Evolutionary conservation across 2,113 vertebrate genomes (phyloP), one percentile per base, ranked within the genome.

Genomic region (Eubucco bourcierii): DNA sequence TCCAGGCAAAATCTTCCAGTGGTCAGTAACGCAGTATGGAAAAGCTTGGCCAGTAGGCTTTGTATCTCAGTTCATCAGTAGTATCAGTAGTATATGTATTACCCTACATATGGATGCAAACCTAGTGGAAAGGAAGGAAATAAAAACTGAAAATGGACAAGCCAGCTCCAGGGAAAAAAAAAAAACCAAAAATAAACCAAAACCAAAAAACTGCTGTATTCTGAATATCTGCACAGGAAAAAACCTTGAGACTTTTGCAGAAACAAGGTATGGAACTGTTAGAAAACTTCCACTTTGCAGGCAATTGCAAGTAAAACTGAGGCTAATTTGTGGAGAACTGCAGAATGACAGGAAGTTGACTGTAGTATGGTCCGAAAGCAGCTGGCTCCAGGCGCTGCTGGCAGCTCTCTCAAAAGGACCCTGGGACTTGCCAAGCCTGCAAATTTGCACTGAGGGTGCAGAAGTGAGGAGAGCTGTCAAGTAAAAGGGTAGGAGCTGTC

Each of bases 1-100:
- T 37, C 96, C 94, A n/a, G 91, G 92, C 28, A 97, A 81, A 88
- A 98, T 93, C 89, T 97, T 87, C 92, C 95, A 96, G 27, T 94
- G 95, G 86, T 97, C 90, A 60, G 97, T 97, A 81, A 96, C 65
- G 4, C 83, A 74, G 53, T 96, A 96, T 52, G 96, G 96, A 73
- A 97, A 97, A 81, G 94, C 96, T 81, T 97, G 96, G n/a, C 97
- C 97, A 15, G 93, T 88, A 7, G 89, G 89, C 89, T 53, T 61
- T 96, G 87, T 92, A 95, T 80, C 80, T 82, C 91, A 97, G 86
- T 37, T 83, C 79, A 17, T 92, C 58, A 12, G 95, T 96, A 86
- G n/a, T n/a, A n/a, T n/a, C n/a, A n/a, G n/a, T n/a, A n/a, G n/a
- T n/a, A n/a, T n/a, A n/a, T n/a, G n/a, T n/a, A n/a, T n/a, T n/a